Base-by-base conservation (phyloP, 2,797 vertebrate species). In the Sebastes taczanowskii region DNA sequence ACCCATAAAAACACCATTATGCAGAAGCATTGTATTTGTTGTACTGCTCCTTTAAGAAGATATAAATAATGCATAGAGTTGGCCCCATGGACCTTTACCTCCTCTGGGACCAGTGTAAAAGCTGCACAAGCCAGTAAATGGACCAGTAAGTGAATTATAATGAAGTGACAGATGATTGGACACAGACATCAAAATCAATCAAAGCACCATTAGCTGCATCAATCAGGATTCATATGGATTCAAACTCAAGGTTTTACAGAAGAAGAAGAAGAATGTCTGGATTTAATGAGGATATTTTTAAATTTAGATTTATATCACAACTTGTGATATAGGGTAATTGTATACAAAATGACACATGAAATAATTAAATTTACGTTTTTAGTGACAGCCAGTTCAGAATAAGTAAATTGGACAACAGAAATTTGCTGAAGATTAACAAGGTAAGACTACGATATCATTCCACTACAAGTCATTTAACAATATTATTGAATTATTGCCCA, bases 61-160 rank as follows among this genome's bases (percentile, higher is more conserved):
- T 27, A 91, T 95, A 74, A 93, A 94, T 94, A 83, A 94, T 95
- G 86, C 78, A 94, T 20, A 69, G 11, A 20, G 52, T 25, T 62
- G 35, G 58, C 82, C 86, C 73, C 68, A 53, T 82, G 64, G 73
- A 58, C 61, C 23, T 53, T 75, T 55, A 18, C 6, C 22, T 92
- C 92, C 89, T 80, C 20, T 25, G 91, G 79, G 91, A 92, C 49
- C 32, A 10, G 7, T 27, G 74, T 90, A 90, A 91, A 89, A 92
- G 91, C 91, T 80, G 66, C 72, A 74, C 53, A 35, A 62, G 70
- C 82, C 71, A 78, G 86, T 88, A 89, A 92, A 91, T 91, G 90
- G 85, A 85, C 66, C 68, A 29, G 34, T 89, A 91, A 95, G 87
- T 91, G 81, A 92, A 91, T 95, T 86, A 91, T 91, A 94, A 94